A percentile compares a stretch with the other conserved stretches of the same genome.
phyloP scores from a whole-genome alignment of 2,797 vertebrate genomes.

The Sebastes dallii region DNA sequence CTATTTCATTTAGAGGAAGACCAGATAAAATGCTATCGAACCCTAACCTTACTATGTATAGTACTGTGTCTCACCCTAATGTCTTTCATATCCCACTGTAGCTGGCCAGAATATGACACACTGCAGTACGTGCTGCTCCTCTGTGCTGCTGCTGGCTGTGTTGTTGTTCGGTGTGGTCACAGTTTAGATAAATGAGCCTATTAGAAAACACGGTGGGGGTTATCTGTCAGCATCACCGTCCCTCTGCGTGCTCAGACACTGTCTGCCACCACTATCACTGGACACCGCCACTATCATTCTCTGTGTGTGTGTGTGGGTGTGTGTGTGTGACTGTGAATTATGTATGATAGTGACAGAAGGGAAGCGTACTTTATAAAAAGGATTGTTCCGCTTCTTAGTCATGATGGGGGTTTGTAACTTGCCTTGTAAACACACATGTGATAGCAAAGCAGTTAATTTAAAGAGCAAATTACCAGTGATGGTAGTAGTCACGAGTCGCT shows the following conservation, averaged over 20 bases:
- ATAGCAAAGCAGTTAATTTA: not conserved
- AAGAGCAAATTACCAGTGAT: not conserved
- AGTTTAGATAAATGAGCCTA: slow-evolving; percentile 78
- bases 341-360: slow-evolving; percentile 47
- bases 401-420: slow-evolving; percentile 4
- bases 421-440: slow-evolving; percentile 22
- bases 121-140: slow-evolving; percentile 1
- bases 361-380: slow-evolving; percentile 14
- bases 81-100: slow-evolving; percentile 4
- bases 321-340: slow-evolving; percentile 42
- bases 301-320: slow-evolving; percentile 1
- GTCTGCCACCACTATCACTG: slow-evolving; percentile 58
- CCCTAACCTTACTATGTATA: not conserved
- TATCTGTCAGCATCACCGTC: slow-evolving; percentile 71
- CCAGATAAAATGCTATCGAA: not conserved
- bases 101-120: not conserved
- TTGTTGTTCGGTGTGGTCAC: slow-evolving; percentile 64
- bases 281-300: slow-evolving; percentile 31
- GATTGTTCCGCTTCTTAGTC: not conserved
- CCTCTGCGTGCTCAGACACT: slow-evolving; percentile 50
- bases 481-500: not conserved
- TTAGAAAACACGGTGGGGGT: slow-evolving; percentile 71
- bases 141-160: slow-evolving; percentile 17
- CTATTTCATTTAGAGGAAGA: not conserved
- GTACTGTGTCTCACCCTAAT: not conserved